phyloP scores from a whole-genome alignment of 1,140 invertebrate genomes.

The Lucilia cuprina region DNA sequence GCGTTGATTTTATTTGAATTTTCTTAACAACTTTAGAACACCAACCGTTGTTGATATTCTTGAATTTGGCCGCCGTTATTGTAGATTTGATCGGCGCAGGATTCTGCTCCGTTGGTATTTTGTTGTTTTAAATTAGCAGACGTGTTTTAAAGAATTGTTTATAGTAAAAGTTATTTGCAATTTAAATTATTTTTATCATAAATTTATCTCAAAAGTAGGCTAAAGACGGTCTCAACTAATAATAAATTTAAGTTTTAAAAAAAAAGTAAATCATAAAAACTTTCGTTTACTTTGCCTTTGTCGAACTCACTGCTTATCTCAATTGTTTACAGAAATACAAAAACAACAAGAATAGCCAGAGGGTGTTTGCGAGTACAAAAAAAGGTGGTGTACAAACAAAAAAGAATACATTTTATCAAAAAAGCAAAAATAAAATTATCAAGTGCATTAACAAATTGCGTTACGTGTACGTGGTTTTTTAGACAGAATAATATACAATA shows the following conservation, averaged over 20 bases:
- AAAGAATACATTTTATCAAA: not conserved
- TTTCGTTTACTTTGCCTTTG: no score
- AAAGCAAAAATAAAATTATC: not conserved
- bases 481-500: not conserved
- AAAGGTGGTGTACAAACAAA: not conserved
- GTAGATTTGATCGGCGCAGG: no score
- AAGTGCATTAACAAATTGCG: not conserved
- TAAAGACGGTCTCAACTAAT: no score
- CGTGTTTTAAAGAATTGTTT: constrained; percentile 12
- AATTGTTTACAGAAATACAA: not conserved
- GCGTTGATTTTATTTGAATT: no score
- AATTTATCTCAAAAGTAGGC: no score
- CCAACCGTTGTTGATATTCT: no score
- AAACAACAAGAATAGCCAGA: not conserved
- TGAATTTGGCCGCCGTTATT: no score
- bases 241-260: no score
- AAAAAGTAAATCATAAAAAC: no score
- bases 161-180: not conserved
- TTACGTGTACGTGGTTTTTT: not conserved
- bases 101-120: not conserved
- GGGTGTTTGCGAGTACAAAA: not conserved
- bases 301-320: not conserved
- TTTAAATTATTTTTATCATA: no score
- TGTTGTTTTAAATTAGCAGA: not conserved
- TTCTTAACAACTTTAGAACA: no score